Conservation (phyloP, 2,113 vertebrate species). For the Mirounga angustirostris region DNA sequence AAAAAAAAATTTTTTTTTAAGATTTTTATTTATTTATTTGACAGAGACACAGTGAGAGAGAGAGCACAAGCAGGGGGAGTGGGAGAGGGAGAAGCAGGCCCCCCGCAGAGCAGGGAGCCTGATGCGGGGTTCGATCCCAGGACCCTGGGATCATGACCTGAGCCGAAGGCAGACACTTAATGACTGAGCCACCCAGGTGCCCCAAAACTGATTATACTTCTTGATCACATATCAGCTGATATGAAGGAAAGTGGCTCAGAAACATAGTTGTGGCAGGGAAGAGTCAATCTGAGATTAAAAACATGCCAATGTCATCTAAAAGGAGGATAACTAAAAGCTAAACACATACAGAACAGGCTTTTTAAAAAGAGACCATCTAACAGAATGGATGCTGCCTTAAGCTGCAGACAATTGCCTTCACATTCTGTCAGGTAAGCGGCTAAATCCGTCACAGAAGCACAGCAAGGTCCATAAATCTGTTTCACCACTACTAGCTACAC, state of each 20-base stretch:
- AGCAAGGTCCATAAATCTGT: slow-evolving; percentile 50
- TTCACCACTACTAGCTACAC: slow-evolving; percentile 35
- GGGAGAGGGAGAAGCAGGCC: no score
- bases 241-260: slow-evolving; percentile 1
- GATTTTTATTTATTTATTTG: no score
- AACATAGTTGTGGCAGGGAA: neutral
- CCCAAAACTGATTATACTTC: slow-evolving; percentile 12
- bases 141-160: no score
- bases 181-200: no score
- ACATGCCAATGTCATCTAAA: neutral
- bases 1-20: no score
- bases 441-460: slow-evolving; percentile 56
- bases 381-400: neutral
- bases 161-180: no score
- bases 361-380: neutral
- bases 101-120: no score
- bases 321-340: neutral
- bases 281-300: neutral
- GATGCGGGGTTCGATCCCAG: no score
- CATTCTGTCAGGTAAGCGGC: slow-evolving; percentile 53
- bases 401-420: slow-evolving; percentile 37
- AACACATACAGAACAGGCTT: neutral
- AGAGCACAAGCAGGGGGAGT: no score
- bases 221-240: neutral
- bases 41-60: no score